These are phyloP conservation scores for Nothura maculosa DNA, from an alignment of 2,797 vertebrate species.

Conservation along the genomic window DNA sequence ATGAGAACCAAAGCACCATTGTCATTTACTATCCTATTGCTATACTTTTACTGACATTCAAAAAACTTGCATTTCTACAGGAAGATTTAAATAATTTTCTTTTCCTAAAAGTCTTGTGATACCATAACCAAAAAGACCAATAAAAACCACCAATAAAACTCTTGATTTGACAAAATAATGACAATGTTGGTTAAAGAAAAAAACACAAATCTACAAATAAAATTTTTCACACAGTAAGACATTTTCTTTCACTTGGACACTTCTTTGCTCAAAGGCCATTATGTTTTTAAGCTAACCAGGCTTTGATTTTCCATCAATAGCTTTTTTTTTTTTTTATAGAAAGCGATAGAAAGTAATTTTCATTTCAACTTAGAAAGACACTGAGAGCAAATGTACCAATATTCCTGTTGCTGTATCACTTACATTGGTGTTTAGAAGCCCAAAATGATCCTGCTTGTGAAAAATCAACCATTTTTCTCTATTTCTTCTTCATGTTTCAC, in stretches of 20 bases:
- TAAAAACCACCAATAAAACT: neutral
- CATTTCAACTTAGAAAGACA: neutral
- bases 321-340: neutral
- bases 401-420: neutral
- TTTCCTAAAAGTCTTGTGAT: neutral
- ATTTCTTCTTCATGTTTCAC: neutral
- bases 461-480: neutral
- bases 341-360: neutral
- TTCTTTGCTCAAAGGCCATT: neutral
- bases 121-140: neutral
- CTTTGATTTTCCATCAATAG: neutral
- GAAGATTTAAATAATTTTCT: neutral
- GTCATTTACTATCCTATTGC: neutral
- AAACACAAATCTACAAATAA: neutral
- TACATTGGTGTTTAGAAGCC: neutral
- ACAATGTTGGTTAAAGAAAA: neutral
- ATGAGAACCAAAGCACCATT: neutral
- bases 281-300: neutral
- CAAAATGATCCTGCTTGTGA: neutral
- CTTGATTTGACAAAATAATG: neutral
- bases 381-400: neutral
- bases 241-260: neutral
- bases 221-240: no score
- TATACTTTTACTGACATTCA: fast-evolving
- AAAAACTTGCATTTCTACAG: neutral